Evolutionary conservation across 2,113 vertebrate genomes (phyloP).

Genomic region (Cynocephalus volans): DNA sequence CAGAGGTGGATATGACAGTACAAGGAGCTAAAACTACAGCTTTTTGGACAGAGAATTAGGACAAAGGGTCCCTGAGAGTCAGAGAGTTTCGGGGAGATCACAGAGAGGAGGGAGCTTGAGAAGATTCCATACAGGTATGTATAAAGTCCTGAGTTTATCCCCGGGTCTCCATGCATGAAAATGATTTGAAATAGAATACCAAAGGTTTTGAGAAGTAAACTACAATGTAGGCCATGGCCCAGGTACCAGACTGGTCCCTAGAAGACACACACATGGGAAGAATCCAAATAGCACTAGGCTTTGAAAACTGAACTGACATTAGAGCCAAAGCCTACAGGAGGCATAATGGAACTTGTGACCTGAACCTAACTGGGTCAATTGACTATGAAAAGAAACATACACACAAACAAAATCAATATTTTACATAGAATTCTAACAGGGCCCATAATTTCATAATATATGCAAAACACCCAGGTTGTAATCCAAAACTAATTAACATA

Average conservation of each 20-base stretch:
- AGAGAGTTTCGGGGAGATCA: background rate
- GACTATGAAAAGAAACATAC: background rate
- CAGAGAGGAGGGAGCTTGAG: background rate
- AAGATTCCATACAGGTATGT: no score
- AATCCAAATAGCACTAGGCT: background rate
- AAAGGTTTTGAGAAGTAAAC: background rate
- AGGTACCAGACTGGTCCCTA: background rate
- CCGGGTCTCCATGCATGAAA: background rate
- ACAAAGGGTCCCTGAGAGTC: background rate
- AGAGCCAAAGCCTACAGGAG: background rate
- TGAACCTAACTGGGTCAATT: background rate
- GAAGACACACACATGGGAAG: background rate
- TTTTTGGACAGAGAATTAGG: background rate
- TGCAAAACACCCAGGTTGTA: background rate
- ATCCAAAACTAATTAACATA: background rate
- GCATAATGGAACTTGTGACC: background rate
- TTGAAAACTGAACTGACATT: background rate
- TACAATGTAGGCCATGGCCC: background rate
- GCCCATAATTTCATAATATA: background rate
- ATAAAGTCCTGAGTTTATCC: background rate
- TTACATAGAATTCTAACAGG: background rate
- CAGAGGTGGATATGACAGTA: background rate
- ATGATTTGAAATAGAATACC: background rate
- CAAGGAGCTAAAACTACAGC: background rate
- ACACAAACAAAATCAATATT: background rate